Evolutionary conservation across 2,113 vertebrate genomes (phyloP).

Genomic region (crab-eating macaque (Macaca fascicularis)): DNA sequence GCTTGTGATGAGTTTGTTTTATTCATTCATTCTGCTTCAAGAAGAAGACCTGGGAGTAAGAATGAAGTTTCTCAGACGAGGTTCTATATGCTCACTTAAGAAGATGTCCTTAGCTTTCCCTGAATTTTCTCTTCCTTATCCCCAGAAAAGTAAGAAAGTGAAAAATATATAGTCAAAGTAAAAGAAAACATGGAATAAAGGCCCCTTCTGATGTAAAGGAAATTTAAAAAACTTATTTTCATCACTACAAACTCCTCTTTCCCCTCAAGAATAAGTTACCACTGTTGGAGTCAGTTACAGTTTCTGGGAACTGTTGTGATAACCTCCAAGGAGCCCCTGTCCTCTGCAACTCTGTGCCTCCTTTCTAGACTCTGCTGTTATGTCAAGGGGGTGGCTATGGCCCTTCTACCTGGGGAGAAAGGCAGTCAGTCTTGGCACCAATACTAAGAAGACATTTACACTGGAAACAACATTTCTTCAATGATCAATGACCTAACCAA

Average conservation of each 20-base stretch:
- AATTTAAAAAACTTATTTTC: neutral
- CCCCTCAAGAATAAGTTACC: neutral
- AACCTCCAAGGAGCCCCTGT: neutral
- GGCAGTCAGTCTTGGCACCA: neutral
- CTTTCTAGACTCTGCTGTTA: neutral
- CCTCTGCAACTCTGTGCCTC: neutral
- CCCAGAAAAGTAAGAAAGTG: neutral
- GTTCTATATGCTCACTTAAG: neutral
- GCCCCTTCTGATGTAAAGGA: neutral
- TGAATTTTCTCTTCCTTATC: neutral
- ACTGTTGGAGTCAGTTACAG: neutral
- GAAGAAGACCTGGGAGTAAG: neutral
- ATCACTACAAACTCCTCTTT: neutral
- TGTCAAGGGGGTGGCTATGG: neutral
- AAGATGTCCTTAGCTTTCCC: neutral
- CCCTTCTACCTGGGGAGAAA: neutral
- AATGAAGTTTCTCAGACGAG: neutral
- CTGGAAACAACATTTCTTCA: neutral
- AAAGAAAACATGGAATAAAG: neutral
- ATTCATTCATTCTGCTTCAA: neutral
- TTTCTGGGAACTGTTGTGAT: neutral
- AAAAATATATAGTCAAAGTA: conserved; percentile 12
- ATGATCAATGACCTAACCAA: neutral
- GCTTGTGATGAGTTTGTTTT: neutral
- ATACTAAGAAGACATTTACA: neutral